phyloP scores from a whole-genome alignment of 2,113 vertebrate genomes.

The Lepus americanus region DNA sequence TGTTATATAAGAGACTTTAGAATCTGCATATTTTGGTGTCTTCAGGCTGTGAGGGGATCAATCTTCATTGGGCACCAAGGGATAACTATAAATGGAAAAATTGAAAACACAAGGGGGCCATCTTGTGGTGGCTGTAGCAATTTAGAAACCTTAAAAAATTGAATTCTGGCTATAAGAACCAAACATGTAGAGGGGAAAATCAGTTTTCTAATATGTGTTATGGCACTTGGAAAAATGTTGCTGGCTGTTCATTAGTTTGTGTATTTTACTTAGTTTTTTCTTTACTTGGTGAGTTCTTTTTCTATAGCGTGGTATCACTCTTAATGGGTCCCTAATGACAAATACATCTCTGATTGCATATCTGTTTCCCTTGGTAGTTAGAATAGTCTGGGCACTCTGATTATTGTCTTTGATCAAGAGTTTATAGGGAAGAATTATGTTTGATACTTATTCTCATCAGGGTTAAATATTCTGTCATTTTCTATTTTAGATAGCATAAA shows the following conservation, averaged over 20 bases:
- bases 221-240: background rate
- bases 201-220: background rate
- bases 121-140: slow-evolving; percentile 74
- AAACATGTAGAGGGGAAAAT: background rate
- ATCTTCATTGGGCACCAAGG: no score
- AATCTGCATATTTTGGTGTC: background rate
- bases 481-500: slow-evolving; percentile 70
- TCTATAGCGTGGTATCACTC: background rate
- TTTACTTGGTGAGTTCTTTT: slow-evolving; percentile 29
- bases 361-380: background rate
- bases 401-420: background rate
- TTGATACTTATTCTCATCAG: slow-evolving; percentile 5
- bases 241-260: background rate
- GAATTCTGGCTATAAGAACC: background rate
- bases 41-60: background rate
- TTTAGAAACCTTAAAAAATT: slow-evolving; percentile 31
- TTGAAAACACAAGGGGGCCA: slow-evolving; percentile 58
- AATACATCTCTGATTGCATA: background rate
- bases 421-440: background rate
- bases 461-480: slow-evolving; percentile 52
- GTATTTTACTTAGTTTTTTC: slow-evolving; percentile 13
- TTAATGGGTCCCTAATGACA: background rate
- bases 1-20: background rate
- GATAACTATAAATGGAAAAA: background rate
- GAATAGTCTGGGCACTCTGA: background rate